These are phyloP conservation scores for Plumapathes pennacea DNA, from an alignment of 92 coral and sea anemone genomes.

Conservation along the genomic window DNA sequence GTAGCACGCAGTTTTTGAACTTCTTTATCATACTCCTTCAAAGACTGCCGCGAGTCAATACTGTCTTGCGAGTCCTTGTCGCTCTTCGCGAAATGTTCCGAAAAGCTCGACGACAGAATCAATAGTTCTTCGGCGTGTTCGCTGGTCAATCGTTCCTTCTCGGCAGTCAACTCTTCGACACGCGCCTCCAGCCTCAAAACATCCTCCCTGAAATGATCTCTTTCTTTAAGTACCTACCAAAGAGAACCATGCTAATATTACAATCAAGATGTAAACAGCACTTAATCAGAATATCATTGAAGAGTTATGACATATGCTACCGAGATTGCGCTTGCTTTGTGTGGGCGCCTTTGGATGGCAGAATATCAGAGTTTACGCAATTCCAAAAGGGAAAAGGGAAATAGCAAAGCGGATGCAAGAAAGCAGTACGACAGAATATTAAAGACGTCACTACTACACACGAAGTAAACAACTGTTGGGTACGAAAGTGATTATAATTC, in stretches of 20 bases:
- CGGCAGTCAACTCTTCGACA: slow-evolving; percentile 54
- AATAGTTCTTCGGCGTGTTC: slow-evolving; percentile 83
- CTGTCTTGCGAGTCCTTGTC: slow-evolving; percentile 31
- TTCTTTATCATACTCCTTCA: slow-evolving; percentile 57
- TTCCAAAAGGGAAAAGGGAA: no score
- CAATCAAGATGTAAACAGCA: no score
- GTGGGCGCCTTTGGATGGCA: no score
- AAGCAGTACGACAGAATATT: no score
- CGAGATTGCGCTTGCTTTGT: no score
- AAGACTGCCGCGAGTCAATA: slow-evolving; percentile 9
- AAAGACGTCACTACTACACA: no score
- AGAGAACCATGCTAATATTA: background rate
- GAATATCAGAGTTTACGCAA: no score
- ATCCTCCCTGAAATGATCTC: slow-evolving; percentile 48
- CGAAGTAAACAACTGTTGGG: no score
- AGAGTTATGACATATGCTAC: no score
- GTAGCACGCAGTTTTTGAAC: slow-evolving; percentile 63
- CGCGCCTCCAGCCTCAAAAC: slow-evolving; percentile 37
- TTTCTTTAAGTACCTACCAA: slow-evolving; percentile 59
- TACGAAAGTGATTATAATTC: no score
- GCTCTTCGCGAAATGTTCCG: slow-evolving; percentile 62
- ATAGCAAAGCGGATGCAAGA: no score
- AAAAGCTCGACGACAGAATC: slow-evolving; percentile 70
- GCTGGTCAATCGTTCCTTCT: slow-evolving; percentile 50
- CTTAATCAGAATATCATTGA: no score